These are phyloP conservation scores for Agrotis ipsilon DNA, from an alignment of 2,888 invertebrate species.

Conservation along the genomic window DNA sequence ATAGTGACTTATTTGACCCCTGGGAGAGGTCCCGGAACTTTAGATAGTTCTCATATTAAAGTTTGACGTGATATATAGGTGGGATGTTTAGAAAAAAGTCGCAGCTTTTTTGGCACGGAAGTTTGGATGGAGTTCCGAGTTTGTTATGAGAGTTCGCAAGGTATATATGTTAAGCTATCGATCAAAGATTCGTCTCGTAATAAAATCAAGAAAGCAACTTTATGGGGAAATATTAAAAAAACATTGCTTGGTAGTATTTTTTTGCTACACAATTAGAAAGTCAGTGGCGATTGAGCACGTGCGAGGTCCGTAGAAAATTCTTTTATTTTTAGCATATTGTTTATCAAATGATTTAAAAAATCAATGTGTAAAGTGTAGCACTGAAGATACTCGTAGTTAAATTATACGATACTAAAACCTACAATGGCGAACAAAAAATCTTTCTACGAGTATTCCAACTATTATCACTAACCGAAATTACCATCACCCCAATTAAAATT, in stretches of 20 bases:
- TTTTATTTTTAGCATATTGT: too few relatives aligned
- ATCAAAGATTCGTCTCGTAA: neutral
- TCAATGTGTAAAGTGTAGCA: too few relatives aligned
- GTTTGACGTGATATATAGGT: slow-evolving; percentile 75
- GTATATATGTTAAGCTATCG: neutral
- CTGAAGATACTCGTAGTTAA: too few relatives aligned
- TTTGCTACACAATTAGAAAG: too few relatives aligned
- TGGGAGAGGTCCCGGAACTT: slow-evolving; percentile 75
- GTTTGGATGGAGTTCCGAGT: slow-evolving; percentile 11
- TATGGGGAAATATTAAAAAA: too few relatives aligned
- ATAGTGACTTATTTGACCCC: slow-evolving; percentile 85
- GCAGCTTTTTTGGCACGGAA: slow-evolving; percentile 39
- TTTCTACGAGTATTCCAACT: neutral
- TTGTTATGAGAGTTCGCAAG: neutral
- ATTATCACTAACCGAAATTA: neutral
- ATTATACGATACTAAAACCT: too few relatives aligned
- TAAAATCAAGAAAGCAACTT: too few relatives aligned
- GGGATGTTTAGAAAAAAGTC: slow-evolving; percentile 61
- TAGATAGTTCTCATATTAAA: slow-evolving; percentile 73
- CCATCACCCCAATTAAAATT: slow-evolving; percentile 38
- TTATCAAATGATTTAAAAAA: too few relatives aligned
- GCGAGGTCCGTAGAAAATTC: too few relatives aligned
- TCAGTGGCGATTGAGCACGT: too few relatives aligned
- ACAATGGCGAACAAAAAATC: too few relatives aligned
- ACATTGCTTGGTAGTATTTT: too few relatives aligned